phyloP scores from a whole-genome alignment of 2,797 vertebrate species.

The Denticeps clupeoides region DNA sequence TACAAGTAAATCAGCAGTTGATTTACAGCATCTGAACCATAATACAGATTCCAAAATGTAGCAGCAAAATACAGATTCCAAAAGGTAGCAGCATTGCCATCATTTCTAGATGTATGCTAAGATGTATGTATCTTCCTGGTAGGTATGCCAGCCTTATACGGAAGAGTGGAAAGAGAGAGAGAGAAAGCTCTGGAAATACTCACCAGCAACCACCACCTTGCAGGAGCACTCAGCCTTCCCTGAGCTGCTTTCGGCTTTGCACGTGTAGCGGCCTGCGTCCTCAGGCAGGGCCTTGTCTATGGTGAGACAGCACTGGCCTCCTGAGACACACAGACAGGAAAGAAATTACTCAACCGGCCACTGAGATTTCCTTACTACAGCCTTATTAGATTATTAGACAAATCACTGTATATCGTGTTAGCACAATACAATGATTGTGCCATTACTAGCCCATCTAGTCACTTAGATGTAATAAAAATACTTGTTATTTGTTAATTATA shows the following conservation, averaged over 20 bases:
- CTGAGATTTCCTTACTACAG: not conserved
- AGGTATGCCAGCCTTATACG: not conserved
- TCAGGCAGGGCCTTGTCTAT: constrained; percentile 84
- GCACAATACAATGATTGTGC: no score
- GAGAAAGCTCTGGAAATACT: constrained; percentile 28
- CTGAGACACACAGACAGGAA: constrained; percentile 57
- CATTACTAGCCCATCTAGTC: no score
- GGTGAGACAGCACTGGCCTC: constrained; percentile 72
- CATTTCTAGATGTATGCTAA: constrained; percentile 40
- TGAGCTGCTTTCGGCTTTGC: constrained; percentile 66
- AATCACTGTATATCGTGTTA: no score
- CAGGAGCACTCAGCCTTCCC: constrained; percentile 76
- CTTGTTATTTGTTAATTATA: no score
- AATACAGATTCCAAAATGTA: no score
- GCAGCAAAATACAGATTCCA: no score
- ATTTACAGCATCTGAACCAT: no score
- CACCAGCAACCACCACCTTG: constrained; percentile 82
- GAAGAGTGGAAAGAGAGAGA: not conserved
- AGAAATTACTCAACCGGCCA: no score
- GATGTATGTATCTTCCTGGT: constrained; percentile 28
- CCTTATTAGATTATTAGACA: no score
- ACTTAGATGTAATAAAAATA: no score
- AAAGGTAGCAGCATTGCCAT: not conserved
- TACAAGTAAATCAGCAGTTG: not conserved
- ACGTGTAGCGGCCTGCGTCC: constrained; percentile 80